These are phyloP conservation scores for Macrostomum lignano DNA, from an alignment of 1,140 invertebrate genomes.

Conservation along the genomic window DNA sequence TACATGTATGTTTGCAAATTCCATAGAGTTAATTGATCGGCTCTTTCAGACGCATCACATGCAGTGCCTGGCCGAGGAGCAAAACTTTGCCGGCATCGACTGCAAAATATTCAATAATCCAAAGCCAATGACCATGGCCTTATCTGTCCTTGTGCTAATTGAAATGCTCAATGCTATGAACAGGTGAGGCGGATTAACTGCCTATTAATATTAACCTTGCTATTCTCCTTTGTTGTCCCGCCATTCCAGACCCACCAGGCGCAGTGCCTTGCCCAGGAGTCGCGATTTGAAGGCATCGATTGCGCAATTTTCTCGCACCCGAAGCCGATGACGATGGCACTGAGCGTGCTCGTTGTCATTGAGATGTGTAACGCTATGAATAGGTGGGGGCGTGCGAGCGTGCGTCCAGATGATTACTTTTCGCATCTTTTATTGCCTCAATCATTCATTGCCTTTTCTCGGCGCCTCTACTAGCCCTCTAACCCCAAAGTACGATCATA, in stretches of 20 bases:
- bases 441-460: background rate
- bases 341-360: slow-evolving; percentile 26
- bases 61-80: slow-evolving; percentile 21
- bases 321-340: slow-evolving; percentile 27
- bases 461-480: background rate
- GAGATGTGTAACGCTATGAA: slow-evolving; percentile 29
- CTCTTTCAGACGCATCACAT: slow-evolving; percentile 14
- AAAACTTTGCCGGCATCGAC: slow-evolving; percentile 21
- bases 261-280: slow-evolving; percentile 21
- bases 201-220: slow-evolving; percentile 11
- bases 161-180: slow-evolving; percentile 29
- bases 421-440: too few relatives aligned
- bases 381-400: too few relatives aligned
- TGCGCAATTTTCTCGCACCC: slow-evolving; percentile 21
- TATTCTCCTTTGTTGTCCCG: slow-evolving; percentile 1
- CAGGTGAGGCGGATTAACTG: slow-evolving; percentile 13
- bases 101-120: slow-evolving; percentile 21
- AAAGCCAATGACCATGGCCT: slow-evolving; percentile 27
- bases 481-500: slow-evolving; percentile 1
- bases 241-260: slow-evolving; percentile 20
- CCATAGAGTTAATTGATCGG: too few relatives aligned
- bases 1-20: too few relatives aligned
- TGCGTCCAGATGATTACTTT: too few relatives aligned
- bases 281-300: slow-evolving; percentile 20
- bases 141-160: slow-evolving; percentile 27